Evolutionary conservation across 2,888 invertebrate genomes (phyloP), one percentile per base, ranked within the genome.

Genomic region (Scotopteryx bipunctaria): DNA sequence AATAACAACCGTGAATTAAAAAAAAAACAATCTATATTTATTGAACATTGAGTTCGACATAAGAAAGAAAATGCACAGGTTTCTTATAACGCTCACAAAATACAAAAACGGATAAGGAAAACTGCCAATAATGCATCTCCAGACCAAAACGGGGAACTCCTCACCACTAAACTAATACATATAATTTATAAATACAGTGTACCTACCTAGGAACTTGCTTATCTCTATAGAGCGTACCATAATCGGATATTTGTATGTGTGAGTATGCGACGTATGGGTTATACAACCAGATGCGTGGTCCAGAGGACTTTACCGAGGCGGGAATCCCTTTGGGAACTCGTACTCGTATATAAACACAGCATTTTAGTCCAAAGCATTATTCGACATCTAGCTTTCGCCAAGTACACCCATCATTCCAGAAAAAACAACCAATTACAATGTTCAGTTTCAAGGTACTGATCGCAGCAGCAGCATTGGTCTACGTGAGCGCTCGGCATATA

Each of bases 391-490:
- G 27, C 16, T 5, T n/a, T 17, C 16, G n/a, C n/a, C 25, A 11
- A 27, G 3, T 5, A 4, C n/a, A 15, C 6, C 21, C 21, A 35
- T 21, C 11, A 4, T 6, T 25, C 17, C 8, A 25, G 5, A 5
- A 21, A 16, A 19, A 8, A 25, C 9, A 16, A 9, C 13, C 6
- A 11, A 14, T 1, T 6, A 45, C 13, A 2, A 49, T 49, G 48
- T 21, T 42, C 16, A 17, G 16, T 16, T 42, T 36, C 36, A 49
- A 42, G 48, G 11, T 49, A 13, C 14, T 49, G n/a, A 33, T 49
- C 2, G 36, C 36, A 5, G 36, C 48, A 13, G 43, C 43, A 37
- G 48, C 27, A 11, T 11, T 49, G 16, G 36, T 43, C 13, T 41
- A 43, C 6, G 43, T 43, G 5, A 43, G 23, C 6, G 36, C 43